phyloP scores from a whole-genome alignment of 2,113 vertebrate species.

The Vulpes vulpes region DNA sequence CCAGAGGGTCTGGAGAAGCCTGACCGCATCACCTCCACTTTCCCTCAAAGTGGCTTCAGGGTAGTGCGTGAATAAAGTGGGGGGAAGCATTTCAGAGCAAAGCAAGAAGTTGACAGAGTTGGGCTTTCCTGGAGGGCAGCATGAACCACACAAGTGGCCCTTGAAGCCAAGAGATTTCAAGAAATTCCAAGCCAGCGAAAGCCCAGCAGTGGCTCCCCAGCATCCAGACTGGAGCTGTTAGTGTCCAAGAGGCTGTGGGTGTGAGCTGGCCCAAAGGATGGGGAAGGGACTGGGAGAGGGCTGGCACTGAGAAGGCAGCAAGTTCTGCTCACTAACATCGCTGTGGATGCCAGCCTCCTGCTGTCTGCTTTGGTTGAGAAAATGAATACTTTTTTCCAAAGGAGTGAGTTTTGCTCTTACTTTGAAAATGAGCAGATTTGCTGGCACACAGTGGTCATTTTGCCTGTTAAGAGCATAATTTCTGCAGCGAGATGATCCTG shows the following conservation, averaged over 20 bases:
- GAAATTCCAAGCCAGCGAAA: conserved; percentile 62
- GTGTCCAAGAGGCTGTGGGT: conserved; percentile 42
- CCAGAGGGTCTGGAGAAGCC: background rate
- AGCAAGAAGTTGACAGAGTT: background rate
- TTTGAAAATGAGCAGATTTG: background rate
- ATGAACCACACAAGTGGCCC: background rate
- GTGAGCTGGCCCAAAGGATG: background rate
- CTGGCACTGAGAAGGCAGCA: conserved; percentile 10
- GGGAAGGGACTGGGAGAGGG: background rate
- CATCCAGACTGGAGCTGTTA: background rate
- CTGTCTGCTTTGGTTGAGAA: conserved; percentile 64
- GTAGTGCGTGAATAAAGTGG: too few relatives aligned
- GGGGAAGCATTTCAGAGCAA: background rate
- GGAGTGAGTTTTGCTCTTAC: conserved; percentile 48
- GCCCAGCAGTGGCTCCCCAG: conserved; percentile 38
- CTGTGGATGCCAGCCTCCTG: conserved; percentile 66
- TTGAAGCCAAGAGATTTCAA: conserved; percentile 67
- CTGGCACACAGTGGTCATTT: background rate
- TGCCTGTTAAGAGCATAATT: background rate
- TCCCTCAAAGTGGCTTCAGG: background rate
- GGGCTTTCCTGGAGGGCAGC: background rate
- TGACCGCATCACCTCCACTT: background rate
- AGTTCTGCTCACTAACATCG: background rate
- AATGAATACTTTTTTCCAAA: conserved; percentile 61
- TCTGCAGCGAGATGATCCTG: background rate